Conservation (phyloP, 37 sponge, comb jelly and placozoan genomes). For the Eunapius fragilis region DNA sequence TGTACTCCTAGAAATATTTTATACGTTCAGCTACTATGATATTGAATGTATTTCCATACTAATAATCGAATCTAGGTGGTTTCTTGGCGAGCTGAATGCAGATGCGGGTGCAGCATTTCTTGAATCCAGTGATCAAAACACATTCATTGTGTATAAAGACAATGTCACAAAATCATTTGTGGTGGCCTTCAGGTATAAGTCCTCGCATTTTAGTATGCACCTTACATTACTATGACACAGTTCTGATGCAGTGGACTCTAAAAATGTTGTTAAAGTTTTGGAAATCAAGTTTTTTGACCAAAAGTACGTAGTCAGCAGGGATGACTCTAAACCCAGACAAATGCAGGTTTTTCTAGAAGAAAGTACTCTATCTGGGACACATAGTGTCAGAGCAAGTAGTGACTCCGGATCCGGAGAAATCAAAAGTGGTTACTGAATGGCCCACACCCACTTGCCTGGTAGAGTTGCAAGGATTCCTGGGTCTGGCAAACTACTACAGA, state of each 20-base stretch:
- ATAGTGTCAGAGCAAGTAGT: no score
- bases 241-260: neutral
- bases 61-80: neutral
- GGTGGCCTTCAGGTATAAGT: neutral
- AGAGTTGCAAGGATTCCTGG: no score
- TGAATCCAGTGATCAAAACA: neutral
- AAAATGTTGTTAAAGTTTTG: neutral
- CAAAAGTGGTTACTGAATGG: no score
- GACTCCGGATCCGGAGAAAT: no score
- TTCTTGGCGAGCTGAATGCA: neutral
- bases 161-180: neutral
- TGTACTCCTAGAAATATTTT: no score
- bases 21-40: no score
- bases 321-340: no score
- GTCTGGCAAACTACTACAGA: no score
- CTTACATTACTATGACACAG: neutral
- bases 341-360: no score
- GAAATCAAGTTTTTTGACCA: neutral
- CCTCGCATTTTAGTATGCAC: neutral
- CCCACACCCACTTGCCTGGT: no score
- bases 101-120: neutral
- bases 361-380: no score
- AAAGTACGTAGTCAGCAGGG: neutral
- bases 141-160: neutral
- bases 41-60: no score